Percentiles rank a stretch among this genome's conserved stretches.
phyloP scores from a whole-genome alignment of 2,888 invertebrate species.

The Bombylius major region DNA sequence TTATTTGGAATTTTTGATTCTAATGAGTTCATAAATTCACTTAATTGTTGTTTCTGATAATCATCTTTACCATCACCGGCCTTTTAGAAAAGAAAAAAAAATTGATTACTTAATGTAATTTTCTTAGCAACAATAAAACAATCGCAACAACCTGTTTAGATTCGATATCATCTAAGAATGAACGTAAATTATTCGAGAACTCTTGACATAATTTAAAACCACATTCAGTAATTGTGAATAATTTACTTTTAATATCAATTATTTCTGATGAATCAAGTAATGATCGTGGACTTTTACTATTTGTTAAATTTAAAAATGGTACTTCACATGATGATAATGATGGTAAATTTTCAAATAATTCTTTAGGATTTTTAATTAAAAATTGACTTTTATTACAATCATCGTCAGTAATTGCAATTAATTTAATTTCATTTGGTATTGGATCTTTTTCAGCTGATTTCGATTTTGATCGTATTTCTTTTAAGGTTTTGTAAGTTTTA shows the following conservation, averaged over 20 bases:
- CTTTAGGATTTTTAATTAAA: not conserved
- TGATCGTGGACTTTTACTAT: not conserved
- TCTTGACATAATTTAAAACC: slow-evolving; percentile 10
- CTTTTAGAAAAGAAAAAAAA: not conserved
- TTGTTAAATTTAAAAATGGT: not conserved
- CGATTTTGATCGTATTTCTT: slow-evolving; percentile 8
- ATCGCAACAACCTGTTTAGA: not conserved
- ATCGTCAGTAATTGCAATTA: slow-evolving; percentile 5
- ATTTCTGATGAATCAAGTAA: not conserved
- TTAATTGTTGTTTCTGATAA: not conserved
- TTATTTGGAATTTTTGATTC: not conserved
- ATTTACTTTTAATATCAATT: slow-evolving; percentile 2
- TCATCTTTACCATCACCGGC: slow-evolving; percentile 1
- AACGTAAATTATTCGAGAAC: not conserved
- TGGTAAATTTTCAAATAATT: not conserved
- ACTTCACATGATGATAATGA: not conserved
- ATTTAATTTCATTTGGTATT: slow-evolving; percentile 7
- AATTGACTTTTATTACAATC: not conserved
- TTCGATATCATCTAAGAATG: not conserved
- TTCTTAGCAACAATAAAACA: not conserved
- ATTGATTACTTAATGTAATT: not conserved
- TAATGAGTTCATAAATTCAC: not conserved
- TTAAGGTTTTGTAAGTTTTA: slow-evolving; percentile 4
- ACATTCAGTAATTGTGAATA: slow-evolving; percentile 1
- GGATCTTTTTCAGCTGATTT: slow-evolving; percentile 7